These are phyloP conservation scores for Hippoglossus hippoglossus DNA, from an alignment of 2,797 vertebrate genomes.

Conservation along the genomic window DNA sequence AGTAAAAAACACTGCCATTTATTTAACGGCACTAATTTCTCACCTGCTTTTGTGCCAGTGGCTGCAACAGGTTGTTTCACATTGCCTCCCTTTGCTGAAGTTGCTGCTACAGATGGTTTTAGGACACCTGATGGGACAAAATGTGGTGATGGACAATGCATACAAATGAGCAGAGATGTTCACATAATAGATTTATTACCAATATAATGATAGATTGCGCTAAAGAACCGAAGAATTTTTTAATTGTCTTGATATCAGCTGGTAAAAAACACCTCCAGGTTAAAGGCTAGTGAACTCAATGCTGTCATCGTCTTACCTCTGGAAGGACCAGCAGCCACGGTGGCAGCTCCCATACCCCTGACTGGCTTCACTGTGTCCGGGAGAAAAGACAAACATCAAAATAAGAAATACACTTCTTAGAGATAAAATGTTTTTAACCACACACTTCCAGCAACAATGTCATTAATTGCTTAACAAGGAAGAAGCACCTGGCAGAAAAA, in stretches of 20 bases:
- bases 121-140: constrained; percentile 62
- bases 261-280: too few relatives aligned
- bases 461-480: too few relatives aligned
- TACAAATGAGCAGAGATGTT: background rate
- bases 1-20: too few relatives aligned
- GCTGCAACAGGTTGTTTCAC: constrained; percentile 24
- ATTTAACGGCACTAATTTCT: accelerated
- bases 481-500: too few relatives aligned
- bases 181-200: background rate
- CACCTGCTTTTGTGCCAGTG: constrained; percentile 58
- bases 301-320: constrained; percentile 69
- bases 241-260: background rate
- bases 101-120: constrained; percentile 65
- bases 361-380: constrained; percentile 59
- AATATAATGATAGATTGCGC: background rate
- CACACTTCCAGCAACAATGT: too few relatives aligned
- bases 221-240: background rate
- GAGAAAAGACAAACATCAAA: background rate
- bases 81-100: constrained; percentile 43
- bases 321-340: constrained; percentile 79
- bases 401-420: background rate
- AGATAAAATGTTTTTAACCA: too few relatives aligned
- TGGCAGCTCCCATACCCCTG: constrained; percentile 72
- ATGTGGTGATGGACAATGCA: background rate
- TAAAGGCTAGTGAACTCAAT: too few relatives aligned